phyloP scores from a whole-genome alignment of 2,113 vertebrate genomes.

The Oreotragus oreotragus region DNA sequence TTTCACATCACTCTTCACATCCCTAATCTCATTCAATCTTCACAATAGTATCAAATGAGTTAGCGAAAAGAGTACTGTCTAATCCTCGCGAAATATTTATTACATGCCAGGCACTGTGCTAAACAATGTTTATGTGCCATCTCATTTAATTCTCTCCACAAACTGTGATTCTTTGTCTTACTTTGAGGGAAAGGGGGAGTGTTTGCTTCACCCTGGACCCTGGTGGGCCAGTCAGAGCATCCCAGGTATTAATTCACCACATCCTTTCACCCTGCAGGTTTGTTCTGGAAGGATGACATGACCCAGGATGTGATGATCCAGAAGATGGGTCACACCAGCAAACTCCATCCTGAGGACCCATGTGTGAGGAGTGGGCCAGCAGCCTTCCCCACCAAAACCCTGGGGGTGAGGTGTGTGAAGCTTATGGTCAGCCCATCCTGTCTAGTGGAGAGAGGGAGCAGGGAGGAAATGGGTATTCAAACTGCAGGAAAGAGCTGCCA shows the following conservation, averaged over 20 bases:
- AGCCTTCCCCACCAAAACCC: not conserved
- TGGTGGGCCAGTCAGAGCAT: not conserved
- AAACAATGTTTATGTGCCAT: not conserved
- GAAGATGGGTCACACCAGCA: conserved; percentile 89
- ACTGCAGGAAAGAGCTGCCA: not conserved
- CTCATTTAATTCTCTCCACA: not conserved
- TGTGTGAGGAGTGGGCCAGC: conserved; percentile 78
- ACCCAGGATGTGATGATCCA: conserved; percentile 90
- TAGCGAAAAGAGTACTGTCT: not conserved
- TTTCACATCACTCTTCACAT: not conserved
- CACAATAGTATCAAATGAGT: not conserved
- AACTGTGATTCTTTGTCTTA: not conserved
- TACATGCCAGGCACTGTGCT: not conserved
- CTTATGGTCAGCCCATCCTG: not conserved
- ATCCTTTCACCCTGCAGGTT: conserved; percentile 76
- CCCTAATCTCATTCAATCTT: not conserved
- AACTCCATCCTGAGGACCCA: conserved; percentile 65
- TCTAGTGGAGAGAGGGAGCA: not conserved
- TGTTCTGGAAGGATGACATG: conserved; percentile 92
- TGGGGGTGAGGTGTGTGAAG: not conserved
- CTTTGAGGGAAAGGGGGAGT: not conserved
- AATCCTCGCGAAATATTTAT: not conserved
- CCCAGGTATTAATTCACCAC: not conserved
- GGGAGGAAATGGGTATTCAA: not conserved
- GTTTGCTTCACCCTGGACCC: not conserved